These are phyloP conservation scores for Papilio polyxenes DNA, from an alignment of 1,140 invertebrate genomes.

Conservation along the genomic window DNA sequence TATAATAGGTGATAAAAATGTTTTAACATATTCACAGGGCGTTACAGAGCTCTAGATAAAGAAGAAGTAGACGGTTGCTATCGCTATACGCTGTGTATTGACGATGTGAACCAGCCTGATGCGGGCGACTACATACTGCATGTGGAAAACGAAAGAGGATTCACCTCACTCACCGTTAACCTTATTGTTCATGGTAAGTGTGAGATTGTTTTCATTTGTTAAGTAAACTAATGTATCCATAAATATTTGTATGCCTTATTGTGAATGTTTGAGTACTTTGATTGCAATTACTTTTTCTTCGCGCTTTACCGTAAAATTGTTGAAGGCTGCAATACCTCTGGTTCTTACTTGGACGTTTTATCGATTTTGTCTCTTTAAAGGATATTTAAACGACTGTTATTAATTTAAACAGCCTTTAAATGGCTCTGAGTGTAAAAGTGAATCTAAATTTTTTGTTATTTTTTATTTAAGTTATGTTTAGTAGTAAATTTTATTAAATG, in stretches of 20 bases:
- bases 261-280: neutral
- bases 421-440: no score
- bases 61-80: constrained; percentile 87
- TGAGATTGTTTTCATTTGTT: neutral
- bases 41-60: constrained; percentile 84
- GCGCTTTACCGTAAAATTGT: neutral
- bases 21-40: constrained; percentile 74
- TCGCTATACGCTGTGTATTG: constrained; percentile 88
- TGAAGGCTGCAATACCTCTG: neutral
- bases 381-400: no score
- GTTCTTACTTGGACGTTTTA: no score
- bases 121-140: constrained; percentile 90
- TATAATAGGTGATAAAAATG: neutral
- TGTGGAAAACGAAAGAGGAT: constrained; percentile 92
- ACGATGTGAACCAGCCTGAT: constrained; percentile 86
- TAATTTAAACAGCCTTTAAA: no score
- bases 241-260: neutral
- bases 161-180: constrained; percentile 88
- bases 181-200: constrained; percentile 88
- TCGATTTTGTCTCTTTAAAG: no score
- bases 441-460: no score
- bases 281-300: neutral
- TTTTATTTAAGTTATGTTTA: neutral
- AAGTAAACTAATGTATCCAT: constrained; percentile 3
- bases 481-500: constrained; percentile 23